Evolutionary conservation across 2,113 vertebrate species (phyloP), one percentile per base, ranked within the genome.

Genomic region (Bufo gargarizans): DNA sequence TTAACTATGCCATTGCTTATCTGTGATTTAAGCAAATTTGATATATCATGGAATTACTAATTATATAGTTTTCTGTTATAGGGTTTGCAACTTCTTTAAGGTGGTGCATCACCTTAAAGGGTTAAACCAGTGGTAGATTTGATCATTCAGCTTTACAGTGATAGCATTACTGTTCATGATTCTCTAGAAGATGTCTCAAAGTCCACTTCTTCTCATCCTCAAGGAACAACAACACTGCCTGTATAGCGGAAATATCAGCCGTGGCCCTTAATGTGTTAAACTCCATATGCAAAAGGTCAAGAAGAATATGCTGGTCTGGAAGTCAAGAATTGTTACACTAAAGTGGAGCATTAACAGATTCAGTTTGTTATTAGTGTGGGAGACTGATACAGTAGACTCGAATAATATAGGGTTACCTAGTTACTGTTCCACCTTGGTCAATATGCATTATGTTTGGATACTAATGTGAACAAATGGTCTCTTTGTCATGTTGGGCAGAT

Each of bases 401-500:
- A 56, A 88, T 88, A 88, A 88, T 76, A 63, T 88, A 82, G 67
- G 22, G 80, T 88, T 71, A 83, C 87, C 71, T 82, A 88, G 80
- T 88, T 77, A 83, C 87, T 71, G 80, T 88, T 82, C 69, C 71
- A 88, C 87, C 80, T 88, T 84, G 80, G 87, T 82, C 56, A n/a
- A 84, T 74, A 81, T 88, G 59, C 80, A 84, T 83, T 65, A 88
- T 82, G 71, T 84, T 88, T 83, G 47, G 67, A 83, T 77, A 16
- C 69, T 63, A 74, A 76, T 16, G 53, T 61, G 87, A 83, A 93
- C 91, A 93, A 94, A 92, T 79, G 93, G 89, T 87, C 93, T 92
- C 92, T 87, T 94, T 95, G 90, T 94, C 93, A 92, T 93, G 94
- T 90, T 91, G 89, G 4, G 9, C 91, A 92, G 94, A 94, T 95